Evolutionary conservation across 2,888 invertebrate genomes (phyloP), one percentile per base, ranked within the genome.

Genomic region (Ceriagrion tenellum): DNA sequence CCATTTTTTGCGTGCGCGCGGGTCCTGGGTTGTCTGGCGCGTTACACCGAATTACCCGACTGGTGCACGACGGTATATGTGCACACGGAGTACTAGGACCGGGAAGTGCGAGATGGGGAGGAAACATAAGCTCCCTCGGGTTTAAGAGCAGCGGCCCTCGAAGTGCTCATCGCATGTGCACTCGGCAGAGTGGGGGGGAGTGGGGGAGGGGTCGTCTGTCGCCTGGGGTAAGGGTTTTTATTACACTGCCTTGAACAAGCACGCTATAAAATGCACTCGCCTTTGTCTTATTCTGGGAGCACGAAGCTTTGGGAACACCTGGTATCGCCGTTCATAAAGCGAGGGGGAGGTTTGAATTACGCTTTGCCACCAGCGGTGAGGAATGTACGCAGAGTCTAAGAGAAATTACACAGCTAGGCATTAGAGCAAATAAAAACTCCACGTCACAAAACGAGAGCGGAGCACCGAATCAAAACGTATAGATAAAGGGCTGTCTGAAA

Each of bases 191-290:
- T 1, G 69, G 69, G 69, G 1, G 30, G 16, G 81, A 35, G 81
- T 13, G 30, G n/a, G n/a, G n/a, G 69, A 69, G 69, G 69, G 81
- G 69, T 69, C 69, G 69, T 69, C n/a, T 69, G 69, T 55, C 55
- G 55, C 55, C 89, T 26, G 47, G 40, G 89, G 89, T 16, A 55
- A 16, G 89, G 47, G 26, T 55, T 55, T 89, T 89, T 89, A 55
- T 89, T 47, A n/a, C 89, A n/a, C 26, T 35, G 89, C 55, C 89
- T 89, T 55, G 89, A 55, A 89, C 89, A 23, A 47, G 55, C 89
- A 89, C 89, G 89, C 55, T 55, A 55, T 89, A 89, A 89, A 89
- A 89, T 89, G 89, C 89, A 89, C 89, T 89, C 89, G 89, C 89
- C 81, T 81, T 89, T 55, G 89, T 89, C 89, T 89, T 89, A 89